phyloP scores from a whole-genome alignment of 2,113 vertebrate genomes.

The Chrysochloris asiatica region DNA sequence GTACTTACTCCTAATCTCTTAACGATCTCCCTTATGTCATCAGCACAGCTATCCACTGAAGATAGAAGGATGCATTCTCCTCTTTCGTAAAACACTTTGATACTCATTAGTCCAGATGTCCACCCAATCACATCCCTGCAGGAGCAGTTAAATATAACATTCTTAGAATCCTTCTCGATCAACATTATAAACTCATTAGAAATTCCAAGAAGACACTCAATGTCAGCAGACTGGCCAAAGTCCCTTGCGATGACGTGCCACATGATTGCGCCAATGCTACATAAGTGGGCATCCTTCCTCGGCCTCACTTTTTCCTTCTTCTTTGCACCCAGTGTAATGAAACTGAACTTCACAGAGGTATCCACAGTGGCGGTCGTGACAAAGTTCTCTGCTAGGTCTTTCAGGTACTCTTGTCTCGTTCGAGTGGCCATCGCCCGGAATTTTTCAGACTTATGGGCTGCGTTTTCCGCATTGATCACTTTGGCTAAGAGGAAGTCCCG shows the following conservation, averaged over 20 bases:
- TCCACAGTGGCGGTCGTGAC: conserved; percentile 95
- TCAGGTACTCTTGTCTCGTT: conserved; percentile 97
- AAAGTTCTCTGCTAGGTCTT: conserved; percentile 98
- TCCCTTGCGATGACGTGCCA: conserved; percentile 95
- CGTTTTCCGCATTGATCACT: conserved; percentile 98
- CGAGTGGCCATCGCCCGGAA: conserved; percentile 98
- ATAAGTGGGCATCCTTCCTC: conserved; percentile 92
- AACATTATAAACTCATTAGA: conserved; percentile 98
- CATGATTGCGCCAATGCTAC: conserved; percentile 93
- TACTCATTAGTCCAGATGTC: conserved; percentile 94
- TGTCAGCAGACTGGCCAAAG: conserved; percentile 93
- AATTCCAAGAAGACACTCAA: conserved; percentile 94
- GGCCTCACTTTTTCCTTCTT: conserved; percentile 95
- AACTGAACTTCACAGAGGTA: conserved; percentile 95
- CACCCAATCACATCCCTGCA: conserved; percentile 98
- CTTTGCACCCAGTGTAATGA: conserved; percentile 97
- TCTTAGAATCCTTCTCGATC: conserved; percentile 95
- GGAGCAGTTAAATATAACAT: conserved; percentile 98
- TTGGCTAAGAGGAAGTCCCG: conserved; percentile 99
- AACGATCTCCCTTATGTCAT: conserved; percentile 95
- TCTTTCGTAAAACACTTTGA: conserved; percentile 97
- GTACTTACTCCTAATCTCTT: conserved; percentile 92
- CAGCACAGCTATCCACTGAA: conserved; percentile 90
- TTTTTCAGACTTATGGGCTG: conserved; percentile 97
- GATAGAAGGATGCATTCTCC: conserved; percentile 96